phyloP scores from a whole-genome alignment of 2,888 invertebrate species.

The Tromatobia lineatoria region DNA sequence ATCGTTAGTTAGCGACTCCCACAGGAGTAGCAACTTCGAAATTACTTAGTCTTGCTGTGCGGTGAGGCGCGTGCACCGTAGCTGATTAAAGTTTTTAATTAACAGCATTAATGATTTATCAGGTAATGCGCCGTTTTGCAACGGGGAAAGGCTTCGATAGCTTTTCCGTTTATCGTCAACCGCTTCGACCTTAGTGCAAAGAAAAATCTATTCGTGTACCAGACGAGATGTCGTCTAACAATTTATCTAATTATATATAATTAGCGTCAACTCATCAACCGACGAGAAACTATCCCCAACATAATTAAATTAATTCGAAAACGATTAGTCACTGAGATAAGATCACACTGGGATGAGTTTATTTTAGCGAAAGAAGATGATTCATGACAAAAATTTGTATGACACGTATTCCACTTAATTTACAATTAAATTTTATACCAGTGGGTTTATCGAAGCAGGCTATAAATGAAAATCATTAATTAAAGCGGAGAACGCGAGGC shows the following conservation, averaged over 20 bases:
- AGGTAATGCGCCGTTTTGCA: conserved; percentile 60
- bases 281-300: neutral
- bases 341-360: neutral
- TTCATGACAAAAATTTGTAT: neutral
- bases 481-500: conserved; percentile 10
- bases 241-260: conserved; percentile 70
- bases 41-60: conserved; percentile 67
- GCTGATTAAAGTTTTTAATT: conserved; percentile 79
- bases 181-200: neutral
- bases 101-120: conserved; percentile 76
- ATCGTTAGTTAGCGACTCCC: conserved; percentile 51
- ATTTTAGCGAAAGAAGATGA: neutral
- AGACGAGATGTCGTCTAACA: conserved; percentile 49
- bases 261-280: conserved; percentile 62
- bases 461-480: conserved; percentile 35
- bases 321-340: neutral
- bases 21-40: conserved; percentile 67
- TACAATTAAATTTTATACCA: neutral
- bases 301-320: neutral
- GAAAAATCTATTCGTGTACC: neutral
- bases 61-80: conserved; percentile 47
- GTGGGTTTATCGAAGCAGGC: neutral
- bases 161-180: neutral
- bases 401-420: neutral
- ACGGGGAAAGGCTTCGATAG: conserved; percentile 21